Conservation (phyloP, 2,888 invertebrate genomes). For the Ernsta delagoae region DNA sequence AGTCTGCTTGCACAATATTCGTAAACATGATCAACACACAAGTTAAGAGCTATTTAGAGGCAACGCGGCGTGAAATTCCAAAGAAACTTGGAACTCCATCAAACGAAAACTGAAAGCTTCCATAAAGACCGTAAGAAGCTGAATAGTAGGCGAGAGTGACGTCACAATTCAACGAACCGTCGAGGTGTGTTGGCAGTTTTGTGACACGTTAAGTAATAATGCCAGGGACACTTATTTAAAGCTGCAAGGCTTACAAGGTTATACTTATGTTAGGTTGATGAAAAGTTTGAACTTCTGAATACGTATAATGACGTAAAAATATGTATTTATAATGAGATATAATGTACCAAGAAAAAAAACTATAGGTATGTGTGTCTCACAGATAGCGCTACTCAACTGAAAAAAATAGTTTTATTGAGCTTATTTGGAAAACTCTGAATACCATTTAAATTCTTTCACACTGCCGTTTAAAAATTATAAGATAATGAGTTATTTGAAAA, state of each 20-base stretch:
- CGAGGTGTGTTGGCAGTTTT: background rate
- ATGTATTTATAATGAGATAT: too few relatives aligned
- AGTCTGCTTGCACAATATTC: background rate
- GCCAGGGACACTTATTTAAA: background rate
- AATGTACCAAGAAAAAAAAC: too few relatives aligned
- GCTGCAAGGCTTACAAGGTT: background rate
- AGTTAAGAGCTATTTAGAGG: slow-evolving; percentile 1
- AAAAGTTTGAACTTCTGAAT: too few relatives aligned
- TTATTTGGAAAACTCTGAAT: too few relatives aligned
- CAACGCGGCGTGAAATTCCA: slow-evolving; percentile 24
- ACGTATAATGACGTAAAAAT: too few relatives aligned
- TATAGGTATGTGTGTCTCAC: too few relatives aligned
- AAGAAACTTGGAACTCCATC: slow-evolving; percentile 27
- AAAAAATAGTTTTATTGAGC: too few relatives aligned
- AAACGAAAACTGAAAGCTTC: slow-evolving; percentile 25
- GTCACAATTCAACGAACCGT: background rate
- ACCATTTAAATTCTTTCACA: too few relatives aligned
- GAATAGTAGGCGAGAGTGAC: slow-evolving; percentile 7
- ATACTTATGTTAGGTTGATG: background rate
- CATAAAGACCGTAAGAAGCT: slow-evolving; percentile 12
- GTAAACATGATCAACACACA: slow-evolving; percentile 10
- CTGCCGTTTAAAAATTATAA: too few relatives aligned
- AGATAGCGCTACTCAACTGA: too few relatives aligned
- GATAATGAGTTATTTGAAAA: too few relatives aligned
- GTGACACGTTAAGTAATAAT: background rate